Evolutionary conservation across 2,888 invertebrate genomes (phyloP).

Genomic region (Xylophagus ater): DNA sequence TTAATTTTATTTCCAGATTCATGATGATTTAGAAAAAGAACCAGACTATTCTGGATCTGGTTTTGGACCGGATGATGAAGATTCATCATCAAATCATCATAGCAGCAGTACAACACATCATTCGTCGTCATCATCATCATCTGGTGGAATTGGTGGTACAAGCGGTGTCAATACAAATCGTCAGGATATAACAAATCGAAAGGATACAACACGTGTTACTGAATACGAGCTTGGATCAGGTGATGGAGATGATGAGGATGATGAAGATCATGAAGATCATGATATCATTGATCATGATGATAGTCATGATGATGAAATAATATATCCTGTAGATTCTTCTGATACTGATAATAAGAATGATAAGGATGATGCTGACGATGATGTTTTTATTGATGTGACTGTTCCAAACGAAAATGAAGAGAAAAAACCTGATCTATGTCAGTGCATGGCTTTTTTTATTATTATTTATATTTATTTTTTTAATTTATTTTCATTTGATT

Average conservation of each 20-base stretch:
- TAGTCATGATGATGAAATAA: constrained; percentile 12
- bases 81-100: constrained; percentile 37
- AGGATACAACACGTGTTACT: constrained; percentile 19
- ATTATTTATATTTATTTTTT: constrained; percentile 15
- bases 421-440: constrained; percentile 16
- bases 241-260: constrained; percentile 22
- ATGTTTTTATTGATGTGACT: constrained; percentile 25
- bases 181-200: constrained; percentile 29
- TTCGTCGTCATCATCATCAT: constrained; percentile 18
- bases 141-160: neutral
- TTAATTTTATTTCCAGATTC: constrained; percentile 29
- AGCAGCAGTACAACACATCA: constrained; percentile 19
- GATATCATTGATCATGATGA: constrained; percentile 18
- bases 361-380: constrained; percentile 24
- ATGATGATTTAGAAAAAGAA: constrained; percentile 49
- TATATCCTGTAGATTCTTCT: constrained; percentile 1
- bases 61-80: constrained; percentile 75
- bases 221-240: constrained; percentile 22
- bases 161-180: constrained; percentile 18
- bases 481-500: neutral
- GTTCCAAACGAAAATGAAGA: constrained; percentile 19
- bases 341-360: constrained; percentile 13
- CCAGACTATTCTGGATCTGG: constrained; percentile 78
- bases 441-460: constrained; percentile 20
- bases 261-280: constrained; percentile 23